Base-by-base conservation (phyloP, 2,797 vertebrate species). In the Dendrocincla fuliginosa region DNA sequence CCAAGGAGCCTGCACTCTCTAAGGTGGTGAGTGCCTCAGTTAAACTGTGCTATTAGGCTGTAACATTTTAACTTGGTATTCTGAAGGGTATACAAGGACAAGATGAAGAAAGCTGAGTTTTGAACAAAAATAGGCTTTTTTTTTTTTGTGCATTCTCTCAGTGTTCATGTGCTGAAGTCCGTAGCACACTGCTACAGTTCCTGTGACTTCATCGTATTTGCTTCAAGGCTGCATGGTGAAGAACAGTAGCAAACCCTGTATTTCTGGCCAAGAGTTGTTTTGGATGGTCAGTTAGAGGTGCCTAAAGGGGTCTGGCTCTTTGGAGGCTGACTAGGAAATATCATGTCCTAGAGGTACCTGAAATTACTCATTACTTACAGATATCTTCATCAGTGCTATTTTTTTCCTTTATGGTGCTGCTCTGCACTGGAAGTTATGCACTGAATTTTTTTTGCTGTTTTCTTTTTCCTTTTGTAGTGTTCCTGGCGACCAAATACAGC, bases 401-500 rank as follows among this genome's bases (percentile, higher is more conserved):
- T 8, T 41, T 53, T 75, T 44, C 2, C 5, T 67, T 30, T 13
- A 17, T 28, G 57, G 8, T 64, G n/a, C 44, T 77, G 39, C 49
- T 77, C 37, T 77, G 30, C 19, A 9, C 41, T 49, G 53, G 33
- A 60, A 91, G 27, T 33, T 23, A 1, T 7, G 3, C 10, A 3
- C 23, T 76, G 77, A 61, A 69, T 6, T 69, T 90, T 88, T 90
- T 64, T 79, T 74, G 42, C 70, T 93, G 23, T 94, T 95, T 78
- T 30, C 32, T 33, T 74, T 79, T 41, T 82, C 71, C 92, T 96
- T 85, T 86, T 95, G 42, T 53, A 95, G 99, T 94, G 96, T n/a
- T 98, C 97, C 6, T 98, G 98, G 63, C 97, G 98, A 46, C 99
- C 99, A 50, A 99, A 97, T 82, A 99, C 99, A 2, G 99, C 99